These are phyloP conservation scores for Dicerorhinus sumatrensis DNA, from an alignment of 2,113 vertebrate species.

Conservation along the genomic window DNA sequence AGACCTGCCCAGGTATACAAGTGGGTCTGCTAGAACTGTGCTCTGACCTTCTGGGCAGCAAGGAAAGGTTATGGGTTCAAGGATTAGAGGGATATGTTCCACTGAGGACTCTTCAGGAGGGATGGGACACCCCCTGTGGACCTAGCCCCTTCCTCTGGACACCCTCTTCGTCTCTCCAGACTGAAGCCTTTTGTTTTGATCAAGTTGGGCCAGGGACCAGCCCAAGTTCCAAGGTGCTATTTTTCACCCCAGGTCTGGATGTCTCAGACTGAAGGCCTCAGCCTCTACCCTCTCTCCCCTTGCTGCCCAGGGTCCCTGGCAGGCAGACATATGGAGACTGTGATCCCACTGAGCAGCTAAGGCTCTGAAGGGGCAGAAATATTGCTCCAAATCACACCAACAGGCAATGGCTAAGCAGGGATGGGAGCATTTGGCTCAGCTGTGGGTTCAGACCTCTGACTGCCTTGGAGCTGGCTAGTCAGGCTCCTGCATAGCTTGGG, in stretches of 20 bases:
- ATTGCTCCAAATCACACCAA: neutral
- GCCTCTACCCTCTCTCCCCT: neutral
- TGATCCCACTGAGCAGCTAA: neutral
- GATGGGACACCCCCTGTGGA: neutral
- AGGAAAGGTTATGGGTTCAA: neutral
- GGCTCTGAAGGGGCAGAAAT: neutral
- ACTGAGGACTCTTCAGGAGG: neutral
- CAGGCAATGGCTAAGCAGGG: neutral
- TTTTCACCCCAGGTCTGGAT: neutral
- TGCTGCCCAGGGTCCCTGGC: neutral
- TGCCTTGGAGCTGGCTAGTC: neutral
- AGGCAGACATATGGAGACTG: neutral
- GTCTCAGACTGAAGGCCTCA: neutral
- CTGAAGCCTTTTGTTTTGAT: neutral
- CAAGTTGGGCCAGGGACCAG: neutral
- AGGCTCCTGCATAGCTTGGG: neutral
- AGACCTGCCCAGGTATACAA: neutral
- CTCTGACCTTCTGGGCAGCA: neutral
- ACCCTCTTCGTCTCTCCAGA: neutral
- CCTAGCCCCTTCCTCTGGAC: neutral
- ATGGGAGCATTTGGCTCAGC: neutral
- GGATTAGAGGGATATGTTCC: neutral
- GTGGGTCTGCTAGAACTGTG: neutral
- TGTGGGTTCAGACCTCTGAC: neutral
- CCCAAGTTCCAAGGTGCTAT: neutral